Conservation (phyloP, 2,797 vertebrate genomes). For the Periparus ater region DNA sequence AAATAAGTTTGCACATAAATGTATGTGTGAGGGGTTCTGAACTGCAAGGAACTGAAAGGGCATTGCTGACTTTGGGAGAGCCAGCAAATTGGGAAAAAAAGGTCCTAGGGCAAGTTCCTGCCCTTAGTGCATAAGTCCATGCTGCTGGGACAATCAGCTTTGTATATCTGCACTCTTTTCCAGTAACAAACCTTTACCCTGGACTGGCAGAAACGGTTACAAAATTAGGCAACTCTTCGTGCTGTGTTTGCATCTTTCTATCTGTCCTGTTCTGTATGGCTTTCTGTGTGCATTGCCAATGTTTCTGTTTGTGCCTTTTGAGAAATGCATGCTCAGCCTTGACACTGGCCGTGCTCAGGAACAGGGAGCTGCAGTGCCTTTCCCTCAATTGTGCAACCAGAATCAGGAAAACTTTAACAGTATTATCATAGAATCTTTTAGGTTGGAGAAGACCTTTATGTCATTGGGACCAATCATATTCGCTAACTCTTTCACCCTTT, state of each 20-base stretch:
- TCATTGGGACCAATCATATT: neutral
- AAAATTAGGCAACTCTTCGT: neutral
- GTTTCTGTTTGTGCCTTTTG: neutral
- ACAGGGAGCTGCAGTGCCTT: neutral
- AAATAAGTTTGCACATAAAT: neutral
- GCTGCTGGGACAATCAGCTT: neutral
- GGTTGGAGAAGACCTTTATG: neutral
- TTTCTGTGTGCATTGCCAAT: neutral
- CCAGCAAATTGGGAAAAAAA: neutral
- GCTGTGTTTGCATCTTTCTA: neutral
- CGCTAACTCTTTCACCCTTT: neutral
- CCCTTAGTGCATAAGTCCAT: neutral
- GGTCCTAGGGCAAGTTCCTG: neutral
- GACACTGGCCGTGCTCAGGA: neutral
- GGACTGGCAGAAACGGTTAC: neutral
- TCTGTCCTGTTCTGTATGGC: neutral
- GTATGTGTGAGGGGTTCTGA: neutral
- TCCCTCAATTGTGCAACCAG: rapidly evolving
- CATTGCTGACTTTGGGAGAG: neutral
- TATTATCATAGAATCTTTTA: neutral
- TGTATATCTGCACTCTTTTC: neutral
- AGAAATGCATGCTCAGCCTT: neutral
- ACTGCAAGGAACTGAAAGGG: neutral
- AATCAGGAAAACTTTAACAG: neutral
- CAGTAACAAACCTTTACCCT: neutral